Evolutionary conservation across 2,888 invertebrate genomes (phyloP).

Genomic region (Horisme vitalbata): DNA sequence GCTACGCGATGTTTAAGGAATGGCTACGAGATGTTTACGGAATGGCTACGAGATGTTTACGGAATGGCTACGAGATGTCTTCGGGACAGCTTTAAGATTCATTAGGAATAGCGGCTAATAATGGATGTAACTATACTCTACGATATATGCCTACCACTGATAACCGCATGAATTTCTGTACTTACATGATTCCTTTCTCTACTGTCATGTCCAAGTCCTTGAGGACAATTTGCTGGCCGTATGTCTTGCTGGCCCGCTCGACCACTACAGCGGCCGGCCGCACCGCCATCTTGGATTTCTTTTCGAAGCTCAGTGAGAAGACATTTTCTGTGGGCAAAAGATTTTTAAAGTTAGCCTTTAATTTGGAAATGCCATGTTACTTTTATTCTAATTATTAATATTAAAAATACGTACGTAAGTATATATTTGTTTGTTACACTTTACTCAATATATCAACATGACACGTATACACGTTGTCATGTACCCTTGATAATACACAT

Average conservation of each 20-base stretch:
- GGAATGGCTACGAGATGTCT: neutral
- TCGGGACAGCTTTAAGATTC: too few relatives aligned
- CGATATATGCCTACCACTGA: too few relatives aligned
- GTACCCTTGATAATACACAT: too few relatives aligned
- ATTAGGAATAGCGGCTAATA: too few relatives aligned
- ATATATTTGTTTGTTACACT: too few relatives aligned
- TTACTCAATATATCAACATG: too few relatives aligned
- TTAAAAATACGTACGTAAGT: too few relatives aligned
- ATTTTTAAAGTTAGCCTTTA: too few relatives aligned
- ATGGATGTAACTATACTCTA: neutral
- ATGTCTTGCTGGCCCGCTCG: conserved; percentile 86
- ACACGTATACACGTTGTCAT: too few relatives aligned
- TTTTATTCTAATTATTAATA: too few relatives aligned
- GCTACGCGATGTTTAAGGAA: too few relatives aligned
- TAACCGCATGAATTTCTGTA: conserved; percentile 44
- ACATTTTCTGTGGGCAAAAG: conserved; percentile 57
- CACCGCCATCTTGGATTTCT: conserved; percentile 58
- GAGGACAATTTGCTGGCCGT: conserved; percentile 85
- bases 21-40: neutral
- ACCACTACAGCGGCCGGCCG: conserved; percentile 85
- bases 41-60: neutral
- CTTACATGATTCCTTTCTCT: conserved; percentile 90
- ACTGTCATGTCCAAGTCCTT: conserved; percentile 89
- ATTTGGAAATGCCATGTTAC: too few relatives aligned
- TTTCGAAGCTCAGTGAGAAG: conserved; percentile 36